phyloP scores from a whole-genome alignment of 2,888 invertebrate genomes.

The Laspeyria flexula region DNA sequence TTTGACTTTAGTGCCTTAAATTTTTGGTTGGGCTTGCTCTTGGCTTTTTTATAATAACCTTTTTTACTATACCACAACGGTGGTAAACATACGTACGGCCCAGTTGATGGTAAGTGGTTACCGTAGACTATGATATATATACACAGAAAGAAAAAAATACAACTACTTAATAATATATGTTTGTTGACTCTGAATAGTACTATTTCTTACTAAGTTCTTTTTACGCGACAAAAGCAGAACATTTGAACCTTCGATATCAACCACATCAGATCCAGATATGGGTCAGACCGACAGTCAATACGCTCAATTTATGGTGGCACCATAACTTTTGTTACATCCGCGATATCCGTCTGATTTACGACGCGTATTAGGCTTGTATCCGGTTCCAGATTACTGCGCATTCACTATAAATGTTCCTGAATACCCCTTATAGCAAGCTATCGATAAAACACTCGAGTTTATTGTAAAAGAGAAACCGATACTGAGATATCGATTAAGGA shows the following conservation, averaged over 20 bases:
- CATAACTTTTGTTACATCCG: constrained; percentile 69
- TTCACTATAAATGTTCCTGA: constrained; percentile 43
- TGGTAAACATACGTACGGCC: too few species aligned
- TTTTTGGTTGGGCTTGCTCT: too few species aligned
- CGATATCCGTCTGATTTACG: constrained; percentile 67
- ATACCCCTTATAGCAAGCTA: constrained; percentile 27
- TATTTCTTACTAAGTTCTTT: background rate
- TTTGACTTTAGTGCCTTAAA: too few species aligned
- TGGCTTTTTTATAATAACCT: too few species aligned
- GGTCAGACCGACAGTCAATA: constrained; percentile 58
- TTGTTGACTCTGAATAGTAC: too few species aligned
- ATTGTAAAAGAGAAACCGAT: constrained; percentile 1
- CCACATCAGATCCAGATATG: constrained; percentile 32
- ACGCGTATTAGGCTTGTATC: constrained; percentile 57
- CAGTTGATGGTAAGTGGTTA: too few species aligned
- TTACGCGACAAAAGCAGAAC: background rate
- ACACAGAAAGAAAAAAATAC: background rate
- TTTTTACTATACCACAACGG: too few species aligned
- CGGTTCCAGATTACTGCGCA: constrained; percentile 53
- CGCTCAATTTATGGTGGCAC: constrained; percentile 64
- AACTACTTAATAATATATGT: background rate
- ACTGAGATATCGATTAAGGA: constrained; percentile 11
- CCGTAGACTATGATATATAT: too few species aligned
- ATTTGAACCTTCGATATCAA: constrained; percentile 9
- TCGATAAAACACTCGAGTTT: constrained; percentile 7